phyloP scores from a whole-genome alignment of 2,797 vertebrate genomes.

The Melanotaenia parkinsoni region DNA sequence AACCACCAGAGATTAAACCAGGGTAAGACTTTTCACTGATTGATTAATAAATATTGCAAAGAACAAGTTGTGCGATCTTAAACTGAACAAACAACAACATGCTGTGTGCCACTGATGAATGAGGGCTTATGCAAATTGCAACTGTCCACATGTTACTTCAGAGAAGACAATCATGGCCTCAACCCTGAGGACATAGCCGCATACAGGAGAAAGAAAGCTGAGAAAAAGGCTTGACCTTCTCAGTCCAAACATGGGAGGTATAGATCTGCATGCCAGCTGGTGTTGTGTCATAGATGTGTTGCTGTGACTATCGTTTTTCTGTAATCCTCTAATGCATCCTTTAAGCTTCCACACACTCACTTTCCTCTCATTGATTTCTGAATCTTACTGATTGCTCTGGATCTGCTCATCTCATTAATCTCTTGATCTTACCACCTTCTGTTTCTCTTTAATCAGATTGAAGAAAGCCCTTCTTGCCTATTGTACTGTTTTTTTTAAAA shows the following conservation, averaged over 20 bases:
- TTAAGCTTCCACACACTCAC: conserved; percentile 2
- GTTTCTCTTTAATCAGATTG: conserved; percentile 62
- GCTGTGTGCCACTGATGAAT: conserved; percentile 12
- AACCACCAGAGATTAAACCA: conserved; percentile 84
- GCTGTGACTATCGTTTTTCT: conserved; percentile 26
- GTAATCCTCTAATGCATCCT: conserved; percentile 19
- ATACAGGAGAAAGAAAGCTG: conserved; percentile 88
- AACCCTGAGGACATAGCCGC: conserved; percentile 85
- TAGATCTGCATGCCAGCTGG: conserved; percentile 60
- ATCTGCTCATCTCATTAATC: conserved; percentile 59
- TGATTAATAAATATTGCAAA: not conserved
- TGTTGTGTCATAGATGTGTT: conserved; percentile 60
- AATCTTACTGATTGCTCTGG: conserved; percentile 39
- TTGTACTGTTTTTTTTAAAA: conserved; percentile 37
- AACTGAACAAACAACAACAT: not conserved
- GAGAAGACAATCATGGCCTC: conserved; percentile 88
- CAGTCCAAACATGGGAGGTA: conserved; percentile 81
- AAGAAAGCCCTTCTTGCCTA: conserved; percentile 42
- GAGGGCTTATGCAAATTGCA: conserved; percentile 29
- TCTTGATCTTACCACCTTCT: conserved; percentile 66
- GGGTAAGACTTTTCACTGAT: conserved; percentile 76
- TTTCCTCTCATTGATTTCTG: conserved; percentile 41
- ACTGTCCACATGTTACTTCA: conserved; percentile 62
- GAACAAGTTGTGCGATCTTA: not conserved
- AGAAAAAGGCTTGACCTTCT: conserved; percentile 83